A percentile compares a stretch with the other conserved stretches of the same genome.
Conservation (phyloP, 2,797 vertebrate genomes). For the Acestrorhynchus altus region DNA sequence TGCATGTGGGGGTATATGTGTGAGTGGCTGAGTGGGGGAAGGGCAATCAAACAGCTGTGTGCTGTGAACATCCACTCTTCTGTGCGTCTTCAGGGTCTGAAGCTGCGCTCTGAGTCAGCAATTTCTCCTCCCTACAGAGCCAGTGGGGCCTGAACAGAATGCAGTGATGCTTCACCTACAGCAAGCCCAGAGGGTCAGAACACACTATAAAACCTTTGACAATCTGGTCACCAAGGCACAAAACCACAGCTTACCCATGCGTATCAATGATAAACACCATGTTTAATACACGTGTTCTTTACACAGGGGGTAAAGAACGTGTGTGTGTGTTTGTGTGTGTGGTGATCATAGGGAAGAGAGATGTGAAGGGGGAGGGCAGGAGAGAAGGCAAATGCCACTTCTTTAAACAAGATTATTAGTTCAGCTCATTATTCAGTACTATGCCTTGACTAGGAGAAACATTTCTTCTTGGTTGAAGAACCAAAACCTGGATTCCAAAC, state of each 20-base stretch:
- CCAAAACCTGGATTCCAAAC: slow-evolving; percentile 17
- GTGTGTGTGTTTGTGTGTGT: slow-evolving; percentile 39
- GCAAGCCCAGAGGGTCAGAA: slow-evolving; percentile 58
- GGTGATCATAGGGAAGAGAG: slow-evolving; percentile 39
- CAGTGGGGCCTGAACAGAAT: slow-evolving; percentile 43
- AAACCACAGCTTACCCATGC: slow-evolving; percentile 29
- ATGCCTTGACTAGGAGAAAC: slow-evolving; percentile 41
- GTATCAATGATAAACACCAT: slow-evolving; percentile 42
- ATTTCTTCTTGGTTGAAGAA: slow-evolving; percentile 34
- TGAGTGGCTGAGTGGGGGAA: neutral
- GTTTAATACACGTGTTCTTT: slow-evolving; percentile 4
- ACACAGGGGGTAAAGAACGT: neutral
- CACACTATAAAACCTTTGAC: slow-evolving; percentile 39
- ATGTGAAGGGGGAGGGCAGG: neutral
- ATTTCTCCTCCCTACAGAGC: slow-evolving; percentile 56
- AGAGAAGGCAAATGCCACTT: slow-evolving; percentile 26
- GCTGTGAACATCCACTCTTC: slow-evolving; percentile 70
- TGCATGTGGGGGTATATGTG: no score
- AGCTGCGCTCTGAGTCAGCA: slow-evolving; percentile 77
- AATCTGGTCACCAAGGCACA: slow-evolving; percentile 46
- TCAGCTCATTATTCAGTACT: slow-evolving; percentile 29
- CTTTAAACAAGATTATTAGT: slow-evolving; percentile 51
- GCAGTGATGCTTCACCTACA: slow-evolving; percentile 63
- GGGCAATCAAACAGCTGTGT: slow-evolving; percentile 67
- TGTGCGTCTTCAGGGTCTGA: slow-evolving; percentile 68